Evolutionary conservation across 1,140 invertebrate genomes (phyloP).

Genomic region (Chionoecetes opilio): DNA sequence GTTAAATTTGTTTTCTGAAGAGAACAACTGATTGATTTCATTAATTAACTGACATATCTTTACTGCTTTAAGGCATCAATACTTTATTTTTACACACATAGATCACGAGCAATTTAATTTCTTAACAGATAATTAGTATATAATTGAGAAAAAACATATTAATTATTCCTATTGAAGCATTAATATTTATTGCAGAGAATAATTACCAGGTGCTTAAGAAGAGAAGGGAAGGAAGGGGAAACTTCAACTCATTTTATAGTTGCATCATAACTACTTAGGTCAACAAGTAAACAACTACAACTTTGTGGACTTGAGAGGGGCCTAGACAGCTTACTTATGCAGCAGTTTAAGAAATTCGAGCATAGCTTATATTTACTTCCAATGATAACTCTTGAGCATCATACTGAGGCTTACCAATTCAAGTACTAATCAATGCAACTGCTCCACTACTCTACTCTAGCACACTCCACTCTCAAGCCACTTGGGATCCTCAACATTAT

Average conservation of each 20-base stretch:
- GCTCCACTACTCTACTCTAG: slow-evolving; percentile 75
- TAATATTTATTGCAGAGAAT: neutral
- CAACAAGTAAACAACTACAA: slow-evolving; percentile 50
- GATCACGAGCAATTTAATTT: neutral
- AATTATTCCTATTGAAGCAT: slow-evolving; percentile 45
- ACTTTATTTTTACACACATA: neutral
- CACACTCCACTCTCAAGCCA: slow-evolving; percentile 48
- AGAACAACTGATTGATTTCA: neutral
- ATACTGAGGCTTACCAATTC: slow-evolving; percentile 72
- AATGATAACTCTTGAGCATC: slow-evolving; percentile 52
- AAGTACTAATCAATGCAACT: slow-evolving; percentile 76
- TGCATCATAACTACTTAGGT: slow-evolving; percentile 1
- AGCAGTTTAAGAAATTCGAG: slow-evolving; percentile 68
- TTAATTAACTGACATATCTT: slow-evolving; percentile 19
- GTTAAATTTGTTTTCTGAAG: neutral
- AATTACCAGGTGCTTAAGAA: slow-evolving; percentile 34
- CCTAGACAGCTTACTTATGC: slow-evolving; percentile 40
- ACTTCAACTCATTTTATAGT: slow-evolving; percentile 56
- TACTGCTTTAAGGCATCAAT: neutral
- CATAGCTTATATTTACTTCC: slow-evolving; percentile 46
- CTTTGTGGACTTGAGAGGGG: slow-evolving; percentile 15
- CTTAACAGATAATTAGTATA: neutral
- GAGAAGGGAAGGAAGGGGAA: slow-evolving; percentile 33
- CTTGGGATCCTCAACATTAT: slow-evolving; percentile 43
- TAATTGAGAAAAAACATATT: slow-evolving; percentile 41